phyloP scores from a whole-genome alignment of 2,888 invertebrate genomes.

The Myopa testacea region DNA sequence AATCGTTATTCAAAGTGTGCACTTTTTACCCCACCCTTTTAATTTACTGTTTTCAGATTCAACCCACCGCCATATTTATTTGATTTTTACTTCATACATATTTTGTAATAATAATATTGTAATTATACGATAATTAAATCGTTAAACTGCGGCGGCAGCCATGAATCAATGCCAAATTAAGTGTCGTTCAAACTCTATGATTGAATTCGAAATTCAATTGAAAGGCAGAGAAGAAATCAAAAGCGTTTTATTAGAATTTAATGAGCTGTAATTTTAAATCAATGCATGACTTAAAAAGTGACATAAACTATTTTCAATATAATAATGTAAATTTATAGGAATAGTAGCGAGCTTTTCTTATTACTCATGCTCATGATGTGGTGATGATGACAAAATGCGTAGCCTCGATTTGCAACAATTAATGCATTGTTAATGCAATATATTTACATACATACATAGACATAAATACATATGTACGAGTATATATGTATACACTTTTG shows the following conservation, averaged over 20 bases:
- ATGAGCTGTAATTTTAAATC: slow-evolving; percentile 15
- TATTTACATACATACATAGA: too few species aligned
- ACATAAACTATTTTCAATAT: slow-evolving; percentile 19
- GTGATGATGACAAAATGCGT: slow-evolving; percentile 22
- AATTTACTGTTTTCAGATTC: neutral
- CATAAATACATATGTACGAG: too few species aligned
- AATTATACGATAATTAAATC: slow-evolving; percentile 27
- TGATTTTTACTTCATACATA: neutral
- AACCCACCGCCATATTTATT: neutral
- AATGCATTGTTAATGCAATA: slow-evolving; percentile 3
- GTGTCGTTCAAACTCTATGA: slow-evolving; percentile 24
- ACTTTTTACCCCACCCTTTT: neutral
- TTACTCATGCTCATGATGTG: slow-evolving; percentile 16
- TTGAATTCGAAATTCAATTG: neutral
- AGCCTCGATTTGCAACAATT: slow-evolving; percentile 24
- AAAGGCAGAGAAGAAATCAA: neutral
- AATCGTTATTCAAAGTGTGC: too few species aligned
- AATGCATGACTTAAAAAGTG: slow-evolving; percentile 15
- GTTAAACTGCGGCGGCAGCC: slow-evolving; percentile 16
- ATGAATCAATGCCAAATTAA: slow-evolving; percentile 36
- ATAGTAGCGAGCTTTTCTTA: neutral
- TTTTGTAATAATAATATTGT: slow-evolving; percentile 14
- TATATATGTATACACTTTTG: too few species aligned
- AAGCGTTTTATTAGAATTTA: neutral
- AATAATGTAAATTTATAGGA: too few species aligned